Evolutionary conservation across 2,888 invertebrate species (phyloP), one percentile per base, ranked within the genome.

Genomic region (Ophraella communa): DNA sequence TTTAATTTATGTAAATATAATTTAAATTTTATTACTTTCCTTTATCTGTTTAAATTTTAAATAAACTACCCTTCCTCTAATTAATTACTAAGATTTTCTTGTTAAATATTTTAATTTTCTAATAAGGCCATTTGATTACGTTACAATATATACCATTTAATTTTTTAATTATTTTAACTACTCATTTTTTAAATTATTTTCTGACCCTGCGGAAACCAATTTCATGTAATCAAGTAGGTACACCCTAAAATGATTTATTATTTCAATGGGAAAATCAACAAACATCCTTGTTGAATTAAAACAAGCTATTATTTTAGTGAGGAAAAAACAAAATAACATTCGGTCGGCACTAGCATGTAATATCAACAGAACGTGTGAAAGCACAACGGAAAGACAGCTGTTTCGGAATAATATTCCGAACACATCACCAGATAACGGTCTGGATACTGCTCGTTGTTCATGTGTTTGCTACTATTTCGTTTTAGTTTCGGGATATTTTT

Each of bases 321-420:
- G 59, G 54, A 58, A 47, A 61, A 62, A 65, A 65, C 63, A 58
- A 64, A 67, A 62, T 69, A 64, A 62, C 65, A 62, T 58, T 65
- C 62, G 57, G 63, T 51, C 62, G 56, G 52, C 62, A 63, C 71
- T 72, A 74, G 73, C 72, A 73, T 74, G 74, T 72, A 77, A 76
- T 74, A 78, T 76, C 74, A 78, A 79, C 79, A 77, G 66, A 73
- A 77, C 79, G 78, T 79, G 79, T 71, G 79, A 79, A 78, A 78
- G 71, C 76, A 77, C 70, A 77, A 77, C 77, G 65, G 72, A 71
- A 69, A 74, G 72, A 73, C 78, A 77, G 75, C 74, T 78, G 77
- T 71, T 72, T 63, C 69, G 73, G 69, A 73, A 77, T 73, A 75
- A 74, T 73, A 77, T 74, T 75, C 73, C 64, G 65, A 70, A 68